Evolutionary conservation across 2,888 invertebrate genomes (phyloP).

Genomic region (Iphiclides podalirius): DNA sequence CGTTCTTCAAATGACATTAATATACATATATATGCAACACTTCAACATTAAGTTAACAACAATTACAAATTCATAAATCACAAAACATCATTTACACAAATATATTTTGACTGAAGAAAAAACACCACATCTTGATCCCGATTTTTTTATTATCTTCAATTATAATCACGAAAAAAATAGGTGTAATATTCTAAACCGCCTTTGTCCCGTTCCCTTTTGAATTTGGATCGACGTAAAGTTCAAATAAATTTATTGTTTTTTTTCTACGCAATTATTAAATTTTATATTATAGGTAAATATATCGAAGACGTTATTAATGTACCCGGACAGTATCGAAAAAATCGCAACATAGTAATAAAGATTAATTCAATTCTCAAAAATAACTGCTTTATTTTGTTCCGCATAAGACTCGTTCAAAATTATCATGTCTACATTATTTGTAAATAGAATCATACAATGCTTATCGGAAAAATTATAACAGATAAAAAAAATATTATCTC

Average conservation of each 20-base stretch:
- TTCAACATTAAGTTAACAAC: neutral
- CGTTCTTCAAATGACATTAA: neutral
- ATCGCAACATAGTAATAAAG: too few relatives aligned
- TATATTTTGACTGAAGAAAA: slow-evolving; percentile 7
- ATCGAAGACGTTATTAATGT: too few relatives aligned
- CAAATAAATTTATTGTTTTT: neutral
- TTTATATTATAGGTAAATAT: too few relatives aligned
- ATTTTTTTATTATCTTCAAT: slow-evolving; percentile 1
- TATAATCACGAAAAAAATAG: neutral
- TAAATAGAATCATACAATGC: too few relatives aligned
- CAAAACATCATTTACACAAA: slow-evolving; percentile 15
- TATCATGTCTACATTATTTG: too few relatives aligned
- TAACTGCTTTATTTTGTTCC: too few relatives aligned
- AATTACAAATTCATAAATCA: slow-evolving; percentile 4
- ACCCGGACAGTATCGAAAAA: too few relatives aligned
- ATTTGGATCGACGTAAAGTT: slow-evolving; percentile 20
- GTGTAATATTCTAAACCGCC: slow-evolving; percentile 6
- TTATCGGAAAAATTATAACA: too few relatives aligned
- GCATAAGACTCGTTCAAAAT: too few relatives aligned
- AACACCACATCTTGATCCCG: slow-evolving; percentile 50
- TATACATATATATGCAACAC: too few relatives aligned
- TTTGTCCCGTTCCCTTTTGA: slow-evolving; percentile 25
- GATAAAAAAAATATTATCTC: too few relatives aligned
- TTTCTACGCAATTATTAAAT: neutral
- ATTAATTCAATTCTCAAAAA: too few relatives aligned